These are phyloP conservation scores for Lithophane socia DNA, from an alignment of 2,888 invertebrate genomes.

Conservation along the genomic window DNA sequence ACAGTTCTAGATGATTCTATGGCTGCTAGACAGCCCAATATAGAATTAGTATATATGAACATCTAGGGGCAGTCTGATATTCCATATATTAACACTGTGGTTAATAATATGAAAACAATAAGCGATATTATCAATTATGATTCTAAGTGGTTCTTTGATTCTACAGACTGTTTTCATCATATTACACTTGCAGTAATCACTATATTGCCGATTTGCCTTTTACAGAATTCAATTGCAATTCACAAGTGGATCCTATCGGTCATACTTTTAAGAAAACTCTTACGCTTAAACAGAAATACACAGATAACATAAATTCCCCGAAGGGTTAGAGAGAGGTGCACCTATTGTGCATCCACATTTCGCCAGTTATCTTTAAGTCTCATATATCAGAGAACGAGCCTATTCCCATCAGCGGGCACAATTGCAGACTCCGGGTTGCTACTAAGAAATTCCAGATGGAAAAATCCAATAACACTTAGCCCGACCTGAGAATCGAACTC, in stretches of 20 bases:
- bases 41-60: constrained; percentile 1
- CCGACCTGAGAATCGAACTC: neutral
- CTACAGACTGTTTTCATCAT: neutral
- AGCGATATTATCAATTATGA: neutral
- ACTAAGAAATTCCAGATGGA: neutral
- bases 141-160: neutral
- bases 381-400: neutral
- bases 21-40: constrained; percentile 11
- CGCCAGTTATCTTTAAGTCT: neutral
- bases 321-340: neutral
- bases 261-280: neutral
- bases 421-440: neutral
- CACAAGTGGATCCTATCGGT: neutral
- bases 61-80: constrained; percentile 16
- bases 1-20: constrained; percentile 33
- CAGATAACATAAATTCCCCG: too few species aligned
- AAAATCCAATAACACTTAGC: neutral
- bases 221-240: neutral
- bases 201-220: neutral
- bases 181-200: neutral
- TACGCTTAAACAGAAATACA: too few species aligned
- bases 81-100: too few species aligned
- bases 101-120: neutral
- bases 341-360: neutral
- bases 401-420: neutral